phyloP scores from a whole-genome alignment of 2,113 vertebrate species.

The western clawed frog (Xenopus tropicalis) region DNA sequence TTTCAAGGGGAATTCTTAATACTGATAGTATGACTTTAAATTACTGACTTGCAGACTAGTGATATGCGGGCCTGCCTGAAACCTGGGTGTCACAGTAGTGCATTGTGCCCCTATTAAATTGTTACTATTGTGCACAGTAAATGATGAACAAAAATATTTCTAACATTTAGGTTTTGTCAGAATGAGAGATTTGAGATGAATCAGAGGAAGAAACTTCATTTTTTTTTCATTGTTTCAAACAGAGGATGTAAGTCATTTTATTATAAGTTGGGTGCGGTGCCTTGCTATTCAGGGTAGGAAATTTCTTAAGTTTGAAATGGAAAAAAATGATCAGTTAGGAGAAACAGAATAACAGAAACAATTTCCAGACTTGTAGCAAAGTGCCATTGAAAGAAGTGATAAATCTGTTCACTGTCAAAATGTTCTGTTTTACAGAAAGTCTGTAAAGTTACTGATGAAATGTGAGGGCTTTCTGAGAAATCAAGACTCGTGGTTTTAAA shows the following conservation, averaged over 20 bases:
- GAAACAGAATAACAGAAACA: background rate
- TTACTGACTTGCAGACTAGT: no score
- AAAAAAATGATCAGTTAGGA: background rate
- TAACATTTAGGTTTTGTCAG: no score
- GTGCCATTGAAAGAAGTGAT: background rate
- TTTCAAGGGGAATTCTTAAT: no score
- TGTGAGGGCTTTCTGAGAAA: background rate
- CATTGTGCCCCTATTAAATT: no score
- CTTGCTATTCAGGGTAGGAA: background rate
- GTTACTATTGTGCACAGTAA: no score
- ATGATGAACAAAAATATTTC: no score
- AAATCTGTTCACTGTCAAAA: background rate
- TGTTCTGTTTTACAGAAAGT: background rate
- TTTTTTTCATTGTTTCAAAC: background rate
- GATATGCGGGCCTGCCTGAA: no score
- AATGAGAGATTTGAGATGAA: no score
- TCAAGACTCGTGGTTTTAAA: background rate
- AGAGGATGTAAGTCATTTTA: background rate
- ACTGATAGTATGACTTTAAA: no score
- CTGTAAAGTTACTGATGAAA: background rate
- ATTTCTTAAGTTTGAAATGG: background rate
- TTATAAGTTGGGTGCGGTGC: background rate
- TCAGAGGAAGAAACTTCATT: background rate
- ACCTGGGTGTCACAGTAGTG: no score
- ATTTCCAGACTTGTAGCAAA: background rate